phyloP scores from a whole-genome alignment of 2,113 vertebrate genomes.

The Diadophis punctatus region DNA sequence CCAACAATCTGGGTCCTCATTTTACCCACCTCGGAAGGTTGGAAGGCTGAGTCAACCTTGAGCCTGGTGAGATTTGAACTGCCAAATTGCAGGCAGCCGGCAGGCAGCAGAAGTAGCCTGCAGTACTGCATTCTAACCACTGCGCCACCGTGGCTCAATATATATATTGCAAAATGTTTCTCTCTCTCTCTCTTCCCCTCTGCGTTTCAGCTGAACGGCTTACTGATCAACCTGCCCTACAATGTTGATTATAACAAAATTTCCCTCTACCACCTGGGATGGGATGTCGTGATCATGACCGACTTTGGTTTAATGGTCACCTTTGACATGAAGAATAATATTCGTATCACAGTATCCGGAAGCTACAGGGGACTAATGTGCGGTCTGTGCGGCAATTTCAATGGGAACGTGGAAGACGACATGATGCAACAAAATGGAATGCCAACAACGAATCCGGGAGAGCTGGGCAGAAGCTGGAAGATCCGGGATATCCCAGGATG shows the following conservation, averaged over 20 bases:
- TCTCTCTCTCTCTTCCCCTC: too few relatives aligned
- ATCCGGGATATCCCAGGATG: conserved; percentile 40
- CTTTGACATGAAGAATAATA: conserved; percentile 63
- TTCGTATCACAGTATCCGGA: conserved; percentile 66
- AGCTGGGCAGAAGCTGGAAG: conserved; percentile 77
- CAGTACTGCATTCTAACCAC: too few relatives aligned
- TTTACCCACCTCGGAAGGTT: too few relatives aligned
- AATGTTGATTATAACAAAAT: conserved; percentile 55
- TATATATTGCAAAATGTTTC: too few relatives aligned
- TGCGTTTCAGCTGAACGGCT: conserved; percentile 62
- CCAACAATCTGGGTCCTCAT: too few relatives aligned
- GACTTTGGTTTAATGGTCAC: conserved; percentile 71
- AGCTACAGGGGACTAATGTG: conserved; percentile 69
- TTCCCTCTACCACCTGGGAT: conserved; percentile 59
- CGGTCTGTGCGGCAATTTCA: conserved; percentile 81
- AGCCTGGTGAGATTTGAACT: too few relatives aligned
- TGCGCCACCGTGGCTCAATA: too few relatives aligned
- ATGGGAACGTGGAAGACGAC: conserved; percentile 65
- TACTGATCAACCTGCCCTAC: conserved; percentile 69
- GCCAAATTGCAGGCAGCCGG: too few relatives aligned
- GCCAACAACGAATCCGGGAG: conserved; percentile 42
- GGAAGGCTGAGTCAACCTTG: too few relatives aligned
- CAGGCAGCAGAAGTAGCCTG: too few relatives aligned
- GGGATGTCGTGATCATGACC: conserved; percentile 52
- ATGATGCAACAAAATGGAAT: conserved; percentile 53